Evolutionary conservation across 2,113 vertebrate genomes (phyloP).

Genomic region (Isurus oxyrinchus): DNA sequence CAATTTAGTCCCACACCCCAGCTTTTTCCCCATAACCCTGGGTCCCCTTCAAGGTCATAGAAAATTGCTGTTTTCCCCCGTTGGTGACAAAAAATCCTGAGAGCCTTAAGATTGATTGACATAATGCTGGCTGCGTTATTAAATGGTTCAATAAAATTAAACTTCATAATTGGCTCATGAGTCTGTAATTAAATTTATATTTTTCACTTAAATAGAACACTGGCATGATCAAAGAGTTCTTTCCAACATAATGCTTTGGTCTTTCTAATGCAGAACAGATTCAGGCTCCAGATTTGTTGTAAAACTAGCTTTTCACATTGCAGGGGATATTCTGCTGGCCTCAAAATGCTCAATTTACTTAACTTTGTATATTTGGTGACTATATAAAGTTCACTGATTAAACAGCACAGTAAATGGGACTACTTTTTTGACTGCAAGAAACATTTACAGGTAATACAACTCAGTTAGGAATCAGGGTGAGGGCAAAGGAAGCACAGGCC

Average conservation of each 20-base stretch:
- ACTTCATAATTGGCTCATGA: not conserved
- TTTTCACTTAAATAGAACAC: not conserved
- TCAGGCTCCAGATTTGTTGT: no score
- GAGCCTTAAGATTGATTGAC: not conserved
- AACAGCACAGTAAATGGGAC: not conserved
- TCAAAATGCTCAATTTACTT: not conserved
- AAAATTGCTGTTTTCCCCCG: not conserved
- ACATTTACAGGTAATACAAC: not conserved
- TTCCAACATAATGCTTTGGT: conserved; percentile 7
- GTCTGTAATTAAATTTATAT: not conserved
- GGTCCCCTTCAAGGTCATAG: not conserved
- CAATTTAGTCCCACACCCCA: not conserved
- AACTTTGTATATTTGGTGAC: not conserved
- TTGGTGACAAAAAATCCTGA: not conserved
- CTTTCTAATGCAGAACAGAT: not conserved
- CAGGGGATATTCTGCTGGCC: not conserved
- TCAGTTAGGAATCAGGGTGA: not conserved
- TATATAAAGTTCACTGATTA: not conserved
- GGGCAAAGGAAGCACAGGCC: not conserved
- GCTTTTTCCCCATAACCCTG: not conserved
- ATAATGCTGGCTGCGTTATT: not conserved
- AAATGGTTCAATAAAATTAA: not conserved
- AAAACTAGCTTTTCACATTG: not conserved
- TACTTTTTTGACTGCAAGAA: not conserved
- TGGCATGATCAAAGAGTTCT: not conserved